These are phyloP conservation scores for Branchellion lobata DNA, from an alignment of 2,888 invertebrate species.

Conservation along the genomic window DNA sequence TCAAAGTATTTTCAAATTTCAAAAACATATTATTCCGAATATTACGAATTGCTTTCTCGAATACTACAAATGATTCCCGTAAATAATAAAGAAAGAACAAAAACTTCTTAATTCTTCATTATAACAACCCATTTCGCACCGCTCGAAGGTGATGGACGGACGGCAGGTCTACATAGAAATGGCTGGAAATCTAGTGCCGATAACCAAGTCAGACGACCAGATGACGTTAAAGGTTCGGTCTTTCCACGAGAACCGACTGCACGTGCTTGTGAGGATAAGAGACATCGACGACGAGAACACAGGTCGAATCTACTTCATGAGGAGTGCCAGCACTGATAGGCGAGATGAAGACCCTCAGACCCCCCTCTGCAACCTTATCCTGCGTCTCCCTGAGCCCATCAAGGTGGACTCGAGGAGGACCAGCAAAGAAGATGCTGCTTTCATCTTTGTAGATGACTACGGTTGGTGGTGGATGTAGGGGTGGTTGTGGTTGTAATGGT, in stretches of 20 bases:
- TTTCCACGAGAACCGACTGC: constrained; percentile 93
- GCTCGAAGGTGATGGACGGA: constrained; percentile 79
- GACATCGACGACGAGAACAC: constrained; percentile 78
- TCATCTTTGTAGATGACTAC: not conserved
- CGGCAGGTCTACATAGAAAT: constrained; percentile 93
- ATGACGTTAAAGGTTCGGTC: constrained; percentile 88
- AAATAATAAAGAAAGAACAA: too few species aligned
- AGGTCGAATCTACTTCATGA: constrained; percentile 93
- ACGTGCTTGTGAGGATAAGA: constrained; percentile 89
- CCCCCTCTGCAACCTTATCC: constrained; percentile 79
- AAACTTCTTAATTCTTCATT: too few species aligned
- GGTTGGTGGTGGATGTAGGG: not conserved
- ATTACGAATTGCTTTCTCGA: not conserved
- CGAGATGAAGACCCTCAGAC: constrained; percentile 88
- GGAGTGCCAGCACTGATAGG: constrained; percentile 79
- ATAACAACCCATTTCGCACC: too few species aligned
- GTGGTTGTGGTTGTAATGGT: too few species aligned
- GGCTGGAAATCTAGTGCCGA: constrained; percentile 91
- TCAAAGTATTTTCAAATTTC: too few species aligned
- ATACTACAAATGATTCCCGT: not conserved
- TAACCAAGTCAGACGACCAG: constrained; percentile 92
- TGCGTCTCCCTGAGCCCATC: constrained; percentile 79
- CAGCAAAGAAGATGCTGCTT: constrained; percentile 25
- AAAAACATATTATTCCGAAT: too few species aligned
- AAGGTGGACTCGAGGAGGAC: constrained; percentile 29